These are phyloP conservation scores for Thalassaphorura encarpata DNA, from an alignment of 1,140 invertebrate species.

Conservation along the genomic window DNA sequence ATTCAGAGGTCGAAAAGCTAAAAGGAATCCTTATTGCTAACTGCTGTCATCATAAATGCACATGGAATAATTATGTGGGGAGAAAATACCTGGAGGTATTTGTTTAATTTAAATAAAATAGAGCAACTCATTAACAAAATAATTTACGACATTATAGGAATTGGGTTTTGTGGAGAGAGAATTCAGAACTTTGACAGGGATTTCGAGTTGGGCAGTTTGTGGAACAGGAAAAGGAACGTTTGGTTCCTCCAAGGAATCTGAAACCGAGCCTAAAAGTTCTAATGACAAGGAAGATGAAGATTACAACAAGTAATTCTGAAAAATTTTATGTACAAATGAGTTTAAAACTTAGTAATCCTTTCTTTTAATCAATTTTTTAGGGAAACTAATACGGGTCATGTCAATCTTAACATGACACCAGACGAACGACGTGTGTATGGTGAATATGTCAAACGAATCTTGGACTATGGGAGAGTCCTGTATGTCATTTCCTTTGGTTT, in stretches of 20 bases:
- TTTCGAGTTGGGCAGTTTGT: constrained; percentile 77
- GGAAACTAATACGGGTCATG: not conserved
- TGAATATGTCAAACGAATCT: constrained; percentile 17
- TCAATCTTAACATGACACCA: not conserved
- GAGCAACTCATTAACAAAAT: no score
- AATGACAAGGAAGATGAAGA: not conserved
- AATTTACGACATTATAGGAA: constrained; percentile 35
- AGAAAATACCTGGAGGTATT: constrained; percentile 50
- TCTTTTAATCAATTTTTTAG: not conserved
- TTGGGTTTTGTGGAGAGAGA: constrained; percentile 50
- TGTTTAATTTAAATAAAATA: constrained; percentile 35
- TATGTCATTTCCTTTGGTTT: constrained; percentile 10
- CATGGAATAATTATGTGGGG: constrained; percentile 58
- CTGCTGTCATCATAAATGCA: constrained; percentile 77
- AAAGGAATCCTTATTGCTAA: constrained; percentile 62
- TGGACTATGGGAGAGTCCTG: constrained; percentile 14
- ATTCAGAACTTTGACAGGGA: constrained; percentile 62
- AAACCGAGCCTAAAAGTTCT: not conserved
- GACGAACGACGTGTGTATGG: constrained; percentile 13
- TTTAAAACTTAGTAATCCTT: not conserved
- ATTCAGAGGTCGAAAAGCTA: constrained; percentile 37
- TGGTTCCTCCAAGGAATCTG: no score
- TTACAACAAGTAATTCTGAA: not conserved
- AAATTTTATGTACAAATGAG: not conserved
- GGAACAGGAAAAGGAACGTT: constrained; percentile 42